These are phyloP conservation scores for Cynocephalus volans DNA, from an alignment of 2,113 vertebrate genomes.

Conservation along the genomic window DNA sequence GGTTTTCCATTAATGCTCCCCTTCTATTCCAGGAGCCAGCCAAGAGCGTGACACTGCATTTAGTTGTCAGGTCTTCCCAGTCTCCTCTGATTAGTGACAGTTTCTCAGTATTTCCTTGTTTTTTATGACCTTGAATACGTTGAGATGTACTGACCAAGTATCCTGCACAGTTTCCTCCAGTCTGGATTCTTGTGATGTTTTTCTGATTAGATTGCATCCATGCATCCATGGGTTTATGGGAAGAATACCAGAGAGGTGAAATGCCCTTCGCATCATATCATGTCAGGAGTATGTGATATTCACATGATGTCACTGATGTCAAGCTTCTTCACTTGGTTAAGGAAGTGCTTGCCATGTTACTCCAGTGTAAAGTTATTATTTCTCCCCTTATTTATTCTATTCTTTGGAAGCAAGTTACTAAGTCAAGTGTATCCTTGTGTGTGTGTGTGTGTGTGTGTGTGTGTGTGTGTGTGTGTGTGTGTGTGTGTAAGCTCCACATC, in stretches of 20 bases:
- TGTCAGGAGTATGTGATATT: not conserved
- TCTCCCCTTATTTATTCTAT: not conserved
- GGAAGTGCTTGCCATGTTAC: not conserved
- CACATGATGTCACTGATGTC: not conserved
- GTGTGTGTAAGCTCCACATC: not conserved
- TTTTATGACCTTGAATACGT: not conserved
- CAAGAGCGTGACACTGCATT: not conserved
- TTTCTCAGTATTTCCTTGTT: not conserved
- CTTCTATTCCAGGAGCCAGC: not conserved
- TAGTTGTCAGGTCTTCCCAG: not conserved
- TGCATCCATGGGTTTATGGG: not conserved
- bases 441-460: not conserved
- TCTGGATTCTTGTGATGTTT: not conserved
- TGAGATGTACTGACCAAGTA: not conserved
- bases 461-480: not conserved
- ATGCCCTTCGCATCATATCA: too few species aligned
- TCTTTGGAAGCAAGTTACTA: conserved; percentile 31
- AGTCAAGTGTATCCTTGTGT: not conserved
- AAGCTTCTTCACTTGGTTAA: not conserved
- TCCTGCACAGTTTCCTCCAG: not conserved
- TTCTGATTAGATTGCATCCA: not conserved
- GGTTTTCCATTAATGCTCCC: not conserved
- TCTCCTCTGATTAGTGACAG: not conserved
- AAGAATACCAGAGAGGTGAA: not conserved
- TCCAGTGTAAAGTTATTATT: not conserved